Evolutionary conservation across 2,888 invertebrate species (phyloP).

Genomic region (Hirtodrosophila duncani): DNA sequence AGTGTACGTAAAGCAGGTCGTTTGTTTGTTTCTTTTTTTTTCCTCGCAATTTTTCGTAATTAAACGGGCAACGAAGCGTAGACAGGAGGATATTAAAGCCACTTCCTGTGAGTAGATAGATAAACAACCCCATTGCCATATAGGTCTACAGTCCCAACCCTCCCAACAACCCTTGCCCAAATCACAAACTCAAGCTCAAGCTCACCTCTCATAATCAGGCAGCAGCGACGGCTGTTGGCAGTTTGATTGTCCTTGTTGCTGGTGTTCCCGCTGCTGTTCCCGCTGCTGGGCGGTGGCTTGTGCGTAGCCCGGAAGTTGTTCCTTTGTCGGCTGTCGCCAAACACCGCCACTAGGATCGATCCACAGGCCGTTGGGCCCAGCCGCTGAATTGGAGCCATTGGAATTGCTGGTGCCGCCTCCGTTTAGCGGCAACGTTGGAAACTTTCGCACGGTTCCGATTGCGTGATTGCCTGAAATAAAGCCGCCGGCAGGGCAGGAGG

Average conservation of each 20-base stretch:
- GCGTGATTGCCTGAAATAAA: slow-evolving; percentile 79
- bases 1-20: background rate
- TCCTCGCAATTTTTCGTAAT: slow-evolving; percentile 61
- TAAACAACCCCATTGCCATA: slow-evolving; percentile 39
- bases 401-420: slow-evolving; percentile 50
- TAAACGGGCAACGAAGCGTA: slow-evolving; percentile 66
- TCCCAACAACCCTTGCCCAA: background rate
- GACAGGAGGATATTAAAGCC: slow-evolving; percentile 70
- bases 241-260: slow-evolving; percentile 26
- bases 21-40: slow-evolving; percentile 24
- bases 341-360: slow-evolving; percentile 79
- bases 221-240: slow-evolving; percentile 72
- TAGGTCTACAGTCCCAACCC: background rate
- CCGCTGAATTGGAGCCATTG: slow-evolving; percentile 27
- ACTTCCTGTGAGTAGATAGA: slow-evolving; percentile 53
- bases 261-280: slow-evolving; percentile 38
- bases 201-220: slow-evolving; percentile 79
- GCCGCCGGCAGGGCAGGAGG: too few species aligned
- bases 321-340: slow-evolving; percentile 79
- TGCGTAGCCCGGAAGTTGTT: slow-evolving; percentile 78
- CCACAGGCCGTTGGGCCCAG: slow-evolving; percentile 74
- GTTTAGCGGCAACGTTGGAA: slow-evolving; percentile 78
- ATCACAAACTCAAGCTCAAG: slow-evolving; percentile 27
- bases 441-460: slow-evolving; percentile 79
- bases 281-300: slow-evolving; percentile 74